phyloP scores from a whole-genome alignment of 2,113 vertebrate genomes.

The Osmerus mordax region DNA sequence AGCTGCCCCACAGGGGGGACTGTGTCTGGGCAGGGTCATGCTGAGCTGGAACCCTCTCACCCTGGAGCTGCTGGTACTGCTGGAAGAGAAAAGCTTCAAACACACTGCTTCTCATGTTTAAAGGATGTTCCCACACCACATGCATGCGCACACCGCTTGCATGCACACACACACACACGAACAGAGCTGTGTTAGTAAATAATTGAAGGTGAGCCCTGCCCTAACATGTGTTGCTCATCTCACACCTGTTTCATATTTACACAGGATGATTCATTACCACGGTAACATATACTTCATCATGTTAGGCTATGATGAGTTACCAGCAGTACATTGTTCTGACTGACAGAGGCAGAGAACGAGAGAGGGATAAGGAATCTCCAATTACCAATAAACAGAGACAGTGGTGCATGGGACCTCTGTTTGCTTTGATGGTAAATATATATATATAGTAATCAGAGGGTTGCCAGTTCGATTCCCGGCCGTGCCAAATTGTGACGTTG shows the following conservation, averaged over 20 bases:
- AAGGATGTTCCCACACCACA: not conserved
- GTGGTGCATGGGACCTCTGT: not conserved
- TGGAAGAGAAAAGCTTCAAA: not conserved
- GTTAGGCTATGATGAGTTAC: slow-evolving; percentile 26
- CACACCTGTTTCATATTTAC: slow-evolving; percentile 54
- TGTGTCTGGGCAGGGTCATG: too few relatives aligned
- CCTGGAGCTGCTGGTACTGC: too few relatives aligned
- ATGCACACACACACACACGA: slow-evolving; percentile 3
- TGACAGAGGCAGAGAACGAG: too few relatives aligned
- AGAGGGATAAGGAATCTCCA: slow-evolving; percentile 17
- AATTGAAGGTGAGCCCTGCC: slow-evolving; percentile 44
- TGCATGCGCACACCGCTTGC: too few relatives aligned
- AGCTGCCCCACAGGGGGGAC: too few relatives aligned
- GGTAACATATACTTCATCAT: slow-evolving; percentile 42
- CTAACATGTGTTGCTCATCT: slow-evolving; percentile 37
- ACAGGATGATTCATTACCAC: slow-evolving; percentile 31
- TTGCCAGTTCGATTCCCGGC: too few relatives aligned
- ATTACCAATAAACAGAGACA: slow-evolving; percentile 43
- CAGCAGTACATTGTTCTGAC: slow-evolving; percentile 4
- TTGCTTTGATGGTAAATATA: slow-evolving; percentile 13
- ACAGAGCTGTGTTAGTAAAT: slow-evolving; percentile 35
- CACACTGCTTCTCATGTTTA: not conserved
- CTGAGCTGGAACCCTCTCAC: too few relatives aligned
- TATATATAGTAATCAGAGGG: too few relatives aligned
- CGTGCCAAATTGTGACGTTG: too few relatives aligned